Percentiles rank a stretch among this genome's conserved stretches.
These are phyloP conservation scores for Drosophila percnosoma DNA, from an alignment of 2,888 invertebrate species.

Conservation along the genomic window DNA sequence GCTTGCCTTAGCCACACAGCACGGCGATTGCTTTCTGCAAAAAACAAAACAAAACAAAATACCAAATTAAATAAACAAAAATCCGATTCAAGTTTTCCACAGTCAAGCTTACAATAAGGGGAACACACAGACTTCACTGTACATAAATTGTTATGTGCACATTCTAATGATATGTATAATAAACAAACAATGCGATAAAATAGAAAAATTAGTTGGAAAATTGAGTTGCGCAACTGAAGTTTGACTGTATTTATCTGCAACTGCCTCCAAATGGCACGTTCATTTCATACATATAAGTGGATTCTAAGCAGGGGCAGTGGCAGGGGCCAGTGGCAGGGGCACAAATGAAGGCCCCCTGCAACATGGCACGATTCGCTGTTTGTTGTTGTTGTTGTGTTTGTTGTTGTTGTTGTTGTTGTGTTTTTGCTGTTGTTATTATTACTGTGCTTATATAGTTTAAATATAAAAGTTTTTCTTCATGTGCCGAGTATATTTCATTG, in stretches of 20 bases:
- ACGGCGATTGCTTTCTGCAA: conserved; percentile 87
- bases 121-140: neutral
- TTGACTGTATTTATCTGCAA: conserved; percentile 10
- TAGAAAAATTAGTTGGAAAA: neutral
- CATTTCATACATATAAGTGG: neutral
- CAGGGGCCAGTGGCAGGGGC: neutral
- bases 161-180: neutral
- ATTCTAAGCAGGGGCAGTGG: neutral
- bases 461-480: conserved; percentile 34
- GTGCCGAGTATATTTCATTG: conserved; percentile 49
- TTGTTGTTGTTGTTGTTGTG: conserved; percentile 13
- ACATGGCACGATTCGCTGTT: conserved; percentile 38
- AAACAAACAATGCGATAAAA: neutral
- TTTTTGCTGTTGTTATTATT: conserved; percentile 44
- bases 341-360: conserved; percentile 21
- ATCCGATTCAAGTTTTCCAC: neutral
- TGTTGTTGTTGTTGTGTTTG: neutral
- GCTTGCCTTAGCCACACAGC: conserved; percentile 29
- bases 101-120: neutral
- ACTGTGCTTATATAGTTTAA: conserved; percentile 32
- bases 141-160: neutral
- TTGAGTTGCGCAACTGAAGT: neutral
- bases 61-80: conserved; percentile 8
- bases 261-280: conserved; percentile 45
- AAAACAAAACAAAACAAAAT: conserved; percentile 10